These are phyloP conservation scores for Hemicrepidius hirtus DNA, from an alignment of 2,888 invertebrate species.

Conservation along the genomic window DNA sequence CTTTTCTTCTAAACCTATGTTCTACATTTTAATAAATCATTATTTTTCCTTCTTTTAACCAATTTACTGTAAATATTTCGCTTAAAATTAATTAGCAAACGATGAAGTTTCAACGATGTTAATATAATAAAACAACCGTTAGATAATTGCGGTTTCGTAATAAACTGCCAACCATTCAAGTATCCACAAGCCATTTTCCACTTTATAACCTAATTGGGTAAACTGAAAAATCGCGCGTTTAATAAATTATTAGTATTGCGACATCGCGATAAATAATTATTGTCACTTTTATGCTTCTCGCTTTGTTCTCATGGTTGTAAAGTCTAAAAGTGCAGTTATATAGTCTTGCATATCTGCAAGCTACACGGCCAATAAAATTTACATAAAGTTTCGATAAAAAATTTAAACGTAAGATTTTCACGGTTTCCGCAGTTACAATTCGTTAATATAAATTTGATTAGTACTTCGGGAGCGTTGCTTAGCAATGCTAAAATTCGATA, in stretches of 20 bases:
- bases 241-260: neutral
- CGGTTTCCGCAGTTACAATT: slow-evolving; percentile 18
- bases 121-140: slow-evolving; percentile 2
- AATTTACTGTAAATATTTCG: too few species aligned
- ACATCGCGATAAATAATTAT: neutral
- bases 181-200: slow-evolving; percentile 5
- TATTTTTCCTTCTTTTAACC: too few species aligned
- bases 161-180: neutral
- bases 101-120: neutral
- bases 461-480: slow-evolving; percentile 12
- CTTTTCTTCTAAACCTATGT: too few species aligned
- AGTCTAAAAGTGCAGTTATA: neutral
- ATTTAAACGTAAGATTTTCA: slow-evolving; percentile 9
- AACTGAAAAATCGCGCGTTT: neutral
- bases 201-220: slow-evolving; percentile 5
- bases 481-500: slow-evolving; percentile 10
- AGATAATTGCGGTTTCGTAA: neutral
- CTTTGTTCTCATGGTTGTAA: slow-evolving; percentile 6
- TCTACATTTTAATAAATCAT: too few species aligned
- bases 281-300: slow-evolving; percentile 6
- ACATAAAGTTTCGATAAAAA: slow-evolving; percentile 20
- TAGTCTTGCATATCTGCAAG: slow-evolving; percentile 18
- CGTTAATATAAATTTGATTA: slow-evolving; percentile 22
- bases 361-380: slow-evolving; percentile 23
- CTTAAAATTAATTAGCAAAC: too few species aligned